Evolutionary conservation across 2,888 invertebrate species (phyloP).

Genomic region (Norana najaformis): DNA sequence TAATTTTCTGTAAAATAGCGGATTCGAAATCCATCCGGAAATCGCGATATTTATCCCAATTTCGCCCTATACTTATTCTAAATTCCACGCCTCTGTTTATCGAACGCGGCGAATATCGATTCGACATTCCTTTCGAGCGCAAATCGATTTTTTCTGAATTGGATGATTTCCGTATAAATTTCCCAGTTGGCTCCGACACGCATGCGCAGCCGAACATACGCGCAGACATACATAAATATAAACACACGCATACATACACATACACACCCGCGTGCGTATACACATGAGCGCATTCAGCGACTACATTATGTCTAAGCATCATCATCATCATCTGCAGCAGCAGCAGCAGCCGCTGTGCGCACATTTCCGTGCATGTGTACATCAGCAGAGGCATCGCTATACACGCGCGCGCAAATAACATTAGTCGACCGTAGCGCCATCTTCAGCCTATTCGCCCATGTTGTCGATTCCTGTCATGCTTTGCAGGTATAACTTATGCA

Average conservation of each 20-base stretch:
- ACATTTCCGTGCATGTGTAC: too few species aligned
- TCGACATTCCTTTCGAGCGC: neutral
- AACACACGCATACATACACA: neutral
- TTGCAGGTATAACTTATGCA: slow-evolving; percentile 13
- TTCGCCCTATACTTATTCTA: neutral
- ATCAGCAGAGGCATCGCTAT: neutral
- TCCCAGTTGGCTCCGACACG: neutral
- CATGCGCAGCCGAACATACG: neutral
- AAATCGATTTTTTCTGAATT: neutral
- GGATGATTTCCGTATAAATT: neutral
- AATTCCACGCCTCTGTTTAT: neutral
- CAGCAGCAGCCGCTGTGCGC: neutral
- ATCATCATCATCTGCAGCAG: neutral
- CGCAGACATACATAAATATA: neutral
- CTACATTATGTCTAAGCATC: neutral
- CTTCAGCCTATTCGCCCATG: neutral
- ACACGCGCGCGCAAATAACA: neutral
- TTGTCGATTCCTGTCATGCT: slow-evolving; percentile 7
- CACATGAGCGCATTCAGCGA: slow-evolving; percentile 2
- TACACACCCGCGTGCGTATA: neutral
- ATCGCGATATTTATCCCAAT: slow-evolving; percentile 16
- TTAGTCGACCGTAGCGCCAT: neutral
- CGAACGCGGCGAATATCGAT: neutral
- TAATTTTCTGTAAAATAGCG: neutral
- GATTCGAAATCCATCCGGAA: slow-evolving; percentile 8